Evolutionary conservation across 2,888 invertebrate genomes (phyloP), one percentile per base, ranked within the genome.

Genomic region (Meganola albula): DNA sequence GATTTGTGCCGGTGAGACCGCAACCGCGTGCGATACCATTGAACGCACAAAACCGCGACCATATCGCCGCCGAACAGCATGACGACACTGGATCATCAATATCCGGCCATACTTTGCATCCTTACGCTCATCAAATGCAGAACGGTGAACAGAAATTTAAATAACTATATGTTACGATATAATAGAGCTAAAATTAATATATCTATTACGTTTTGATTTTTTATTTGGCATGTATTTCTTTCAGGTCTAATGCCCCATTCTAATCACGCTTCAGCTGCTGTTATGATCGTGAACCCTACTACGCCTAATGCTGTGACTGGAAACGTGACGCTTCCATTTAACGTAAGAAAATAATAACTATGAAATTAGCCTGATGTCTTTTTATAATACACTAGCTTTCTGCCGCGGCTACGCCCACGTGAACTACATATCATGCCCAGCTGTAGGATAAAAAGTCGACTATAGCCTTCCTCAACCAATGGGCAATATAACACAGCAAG

Each of bases 201-300:
- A n/a, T 8, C 8, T n/a, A 18, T 3, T 8, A 9, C 2, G 8
- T n/a, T 13, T 11, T 13, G 2, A 7, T 22, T 9, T 31, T n/a
- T 21, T 8, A 9, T 16, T 13, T 27, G n/a, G n/a, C n/a, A n/a
- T 10, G 2, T 12, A 20, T 5, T 24, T 12, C n/a, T n/a, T n/a
- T 9, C n/a, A 80, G 86, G 85, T 38, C 51, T 84, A 57, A 80
- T 71, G 51, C 78, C 85, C 10, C 86, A 86, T 48, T 73, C 85
- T 9, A 85, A 82, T 48, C 86, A 87, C 69, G 74, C 80, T 31
- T 79, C 87, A 23, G 85, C 87, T 39, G 87, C 87, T 65, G 84
- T 87, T 30, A 87, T 87, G 87, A 85, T 87, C 48, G 87, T 87
- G 1, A 87, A 87, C 44, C 87, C 87, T 10, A 87, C 87, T 21